Conservation (phyloP, 2,113 vertebrate species). For the Emydocephalus ijimae region DNA sequence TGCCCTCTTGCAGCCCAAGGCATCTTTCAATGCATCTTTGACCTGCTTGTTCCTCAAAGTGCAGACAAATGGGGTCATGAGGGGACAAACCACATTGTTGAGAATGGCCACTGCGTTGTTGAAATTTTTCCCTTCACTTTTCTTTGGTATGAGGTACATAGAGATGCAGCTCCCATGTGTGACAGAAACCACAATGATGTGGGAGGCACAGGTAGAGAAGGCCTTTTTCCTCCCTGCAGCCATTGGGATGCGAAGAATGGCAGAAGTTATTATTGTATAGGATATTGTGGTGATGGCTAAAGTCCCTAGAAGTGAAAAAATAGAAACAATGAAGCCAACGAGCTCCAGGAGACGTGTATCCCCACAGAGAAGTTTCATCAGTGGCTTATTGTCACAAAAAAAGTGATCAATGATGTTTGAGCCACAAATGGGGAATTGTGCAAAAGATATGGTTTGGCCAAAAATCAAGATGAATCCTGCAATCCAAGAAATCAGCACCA, state of each 20-base stretch:
- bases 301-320: constrained; percentile 51
- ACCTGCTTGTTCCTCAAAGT: constrained; percentile 37
- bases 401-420: constrained; percentile 19
- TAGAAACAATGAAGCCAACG: constrained; percentile 10
- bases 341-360: not conserved
- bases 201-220: constrained; percentile 55
- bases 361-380: constrained; percentile 14
- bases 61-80: constrained; percentile 31
- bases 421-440: constrained; percentile 21
- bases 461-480: constrained; percentile 44
- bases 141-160: constrained; percentile 4
- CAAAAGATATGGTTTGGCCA: constrained; percentile 20
- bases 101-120: constrained; percentile 22
- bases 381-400: constrained; percentile 21
- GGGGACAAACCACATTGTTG: constrained; percentile 27
- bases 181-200: constrained; percentile 48
- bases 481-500: constrained; percentile 49
- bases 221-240: constrained; percentile 38
- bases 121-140: not conserved
- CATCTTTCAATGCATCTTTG: constrained; percentile 19
- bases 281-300: constrained; percentile 46
- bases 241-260: constrained; percentile 39
- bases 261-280: constrained; percentile 42
- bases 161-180: constrained; percentile 33
- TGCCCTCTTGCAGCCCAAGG: not conserved